Conservation (phyloP, 2,113 vertebrate genomes). For the Columba janthina region DNA sequence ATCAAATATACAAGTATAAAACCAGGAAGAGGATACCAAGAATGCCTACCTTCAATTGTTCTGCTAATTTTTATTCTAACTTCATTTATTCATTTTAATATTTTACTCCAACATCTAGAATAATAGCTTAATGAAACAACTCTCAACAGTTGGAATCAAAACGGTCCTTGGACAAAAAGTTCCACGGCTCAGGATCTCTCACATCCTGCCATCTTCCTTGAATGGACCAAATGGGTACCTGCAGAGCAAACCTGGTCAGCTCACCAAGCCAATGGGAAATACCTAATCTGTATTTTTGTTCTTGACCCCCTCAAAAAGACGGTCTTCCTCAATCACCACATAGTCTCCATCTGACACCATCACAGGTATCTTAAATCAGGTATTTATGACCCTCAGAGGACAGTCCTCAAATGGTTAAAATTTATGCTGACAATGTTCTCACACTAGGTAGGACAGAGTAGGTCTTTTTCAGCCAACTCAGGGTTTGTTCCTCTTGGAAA, state of each 20-base stretch:
- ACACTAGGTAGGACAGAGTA: background rate
- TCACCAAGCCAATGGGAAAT: fast-evolving
- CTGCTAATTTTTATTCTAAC: background rate
- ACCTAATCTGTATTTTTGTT: background rate
- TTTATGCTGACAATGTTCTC: background rate
- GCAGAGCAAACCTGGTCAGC: background rate
- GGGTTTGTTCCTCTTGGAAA: background rate
- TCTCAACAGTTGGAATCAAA: background rate
- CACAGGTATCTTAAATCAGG: background rate
- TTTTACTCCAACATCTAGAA: background rate
- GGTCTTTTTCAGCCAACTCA: background rate
- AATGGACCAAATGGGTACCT: fast-evolving
- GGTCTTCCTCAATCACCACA: background rate
- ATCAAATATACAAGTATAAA: background rate
- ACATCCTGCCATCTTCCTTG: background rate
- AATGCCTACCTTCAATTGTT: background rate
- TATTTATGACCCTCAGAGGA: background rate
- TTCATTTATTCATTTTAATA: background rate
- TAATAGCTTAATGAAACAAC: background rate
- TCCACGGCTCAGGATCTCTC: background rate
- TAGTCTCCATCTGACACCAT: background rate
- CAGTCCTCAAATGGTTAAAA: background rate
- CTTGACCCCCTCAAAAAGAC: background rate
- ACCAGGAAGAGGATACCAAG: background rate
- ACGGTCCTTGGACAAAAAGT: background rate